Percentiles rank a stretch among this genome's conserved stretches.
Evolutionary conservation across 2,797 vertebrate genomes (phyloP).

Genomic region (Pempheris klunzingeri): DNA sequence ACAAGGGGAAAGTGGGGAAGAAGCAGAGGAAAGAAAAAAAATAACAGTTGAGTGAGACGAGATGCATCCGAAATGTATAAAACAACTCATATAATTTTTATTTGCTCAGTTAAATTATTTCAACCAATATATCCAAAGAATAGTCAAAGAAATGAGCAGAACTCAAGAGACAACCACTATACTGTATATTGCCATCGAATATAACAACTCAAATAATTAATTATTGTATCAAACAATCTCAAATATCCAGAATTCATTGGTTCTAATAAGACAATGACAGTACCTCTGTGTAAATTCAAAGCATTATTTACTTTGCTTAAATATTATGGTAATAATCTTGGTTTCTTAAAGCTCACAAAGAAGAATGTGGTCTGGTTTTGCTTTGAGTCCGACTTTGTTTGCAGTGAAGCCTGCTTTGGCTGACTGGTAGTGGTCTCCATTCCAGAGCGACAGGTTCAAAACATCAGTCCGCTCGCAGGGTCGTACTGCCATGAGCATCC

Average conservation of each 20-base stretch:
- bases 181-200: conserved; percentile 83
- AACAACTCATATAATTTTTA: conserved; percentile 80
- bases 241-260: conserved; percentile 82
- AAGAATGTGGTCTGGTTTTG: conserved; percentile 72
- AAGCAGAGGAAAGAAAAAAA: background rate
- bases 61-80: conserved; percentile 65
- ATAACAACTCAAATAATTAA: conserved; percentile 79
- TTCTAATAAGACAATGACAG: conserved; percentile 81
- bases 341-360: conserved; percentile 81
- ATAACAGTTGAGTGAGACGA: conserved; percentile 13
- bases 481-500: conserved; percentile 54
- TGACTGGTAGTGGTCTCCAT: conserved; percentile 38
- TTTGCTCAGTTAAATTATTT: conserved; percentile 82
- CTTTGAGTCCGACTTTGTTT: conserved; percentile 49
- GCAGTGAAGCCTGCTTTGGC: conserved; percentile 51
- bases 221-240: conserved; percentile 81
- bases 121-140: conserved; percentile 81
- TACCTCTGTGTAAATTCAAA: conserved; percentile 79
- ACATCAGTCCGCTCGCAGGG: conserved; percentile 36
- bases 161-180: conserved; percentile 79
- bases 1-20: background rate
- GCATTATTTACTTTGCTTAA: conserved; percentile 81
- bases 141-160: conserved; percentile 74
- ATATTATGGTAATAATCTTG: conserved; percentile 77
- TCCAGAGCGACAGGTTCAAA: conserved; percentile 39